phyloP scores from a whole-genome alignment of 2,113 vertebrate genomes.

The Pipa parva region DNA sequence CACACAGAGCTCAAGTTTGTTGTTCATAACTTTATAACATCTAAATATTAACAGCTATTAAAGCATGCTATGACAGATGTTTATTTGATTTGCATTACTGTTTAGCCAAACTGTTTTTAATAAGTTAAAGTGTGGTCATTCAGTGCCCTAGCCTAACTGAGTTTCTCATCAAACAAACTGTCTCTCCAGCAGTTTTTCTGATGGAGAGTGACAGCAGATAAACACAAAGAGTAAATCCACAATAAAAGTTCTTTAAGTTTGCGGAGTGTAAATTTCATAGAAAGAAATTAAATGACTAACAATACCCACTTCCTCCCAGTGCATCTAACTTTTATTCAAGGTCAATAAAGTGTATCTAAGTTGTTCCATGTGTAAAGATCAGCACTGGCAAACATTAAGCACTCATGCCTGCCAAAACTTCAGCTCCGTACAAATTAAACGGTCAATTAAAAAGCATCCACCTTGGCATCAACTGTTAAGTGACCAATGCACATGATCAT shows the following conservation, averaged over 20 bases:
- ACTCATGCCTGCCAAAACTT: neutral
- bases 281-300: constrained; percentile 1
- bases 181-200: constrained; percentile 1
- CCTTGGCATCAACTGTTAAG: no score
- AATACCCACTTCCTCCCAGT: constrained; percentile 22
- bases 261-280: constrained; percentile 7
- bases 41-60: no score
- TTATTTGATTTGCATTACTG: constrained; percentile 27
- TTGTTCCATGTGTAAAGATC: constrained; percentile 7
- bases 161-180: constrained; percentile 2
- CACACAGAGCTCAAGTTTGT: no score
- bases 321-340: constrained; percentile 2
- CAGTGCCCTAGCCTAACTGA: neutral
- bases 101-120: constrained; percentile 11
- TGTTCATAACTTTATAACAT: no score
- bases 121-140: constrained; percentile 21
- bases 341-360: constrained; percentile 18
- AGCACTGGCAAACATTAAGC: neutral
- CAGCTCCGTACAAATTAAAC: no score
- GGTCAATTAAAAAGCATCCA: no score
- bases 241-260: constrained; percentile 1
- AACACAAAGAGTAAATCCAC: constrained; percentile 12
- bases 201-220: neutral
- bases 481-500: no score
- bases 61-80: constrained; percentile 14